Evolutionary conservation across 2,797 vertebrate species (phyloP).

Genomic region (Argya squamiceps): DNA sequence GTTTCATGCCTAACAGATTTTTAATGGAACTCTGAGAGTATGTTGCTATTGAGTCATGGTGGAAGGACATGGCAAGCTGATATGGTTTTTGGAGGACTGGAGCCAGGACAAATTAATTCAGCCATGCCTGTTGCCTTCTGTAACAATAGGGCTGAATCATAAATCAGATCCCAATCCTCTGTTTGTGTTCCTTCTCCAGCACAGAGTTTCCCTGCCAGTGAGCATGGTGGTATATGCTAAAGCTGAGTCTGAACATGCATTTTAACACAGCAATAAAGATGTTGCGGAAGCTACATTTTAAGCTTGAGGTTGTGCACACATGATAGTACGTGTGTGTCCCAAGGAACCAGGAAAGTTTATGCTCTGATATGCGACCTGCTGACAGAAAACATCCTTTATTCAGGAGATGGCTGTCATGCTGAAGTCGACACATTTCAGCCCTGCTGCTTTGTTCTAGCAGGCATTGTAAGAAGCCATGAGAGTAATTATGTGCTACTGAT

Average conservation of each 20-base stretch:
- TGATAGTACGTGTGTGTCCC: not conserved
- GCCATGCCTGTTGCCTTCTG: not conserved
- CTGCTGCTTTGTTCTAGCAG: not conserved
- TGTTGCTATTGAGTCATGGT: not conserved
- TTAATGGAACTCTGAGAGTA: not conserved
- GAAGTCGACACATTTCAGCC: not conserved
- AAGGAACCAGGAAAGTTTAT: not conserved
- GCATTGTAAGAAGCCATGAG: not conserved
- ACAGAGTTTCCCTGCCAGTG: not conserved
- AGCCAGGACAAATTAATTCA: not conserved
- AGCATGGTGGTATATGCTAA: not conserved
- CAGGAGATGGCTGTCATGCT: not conserved
- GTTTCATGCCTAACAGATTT: not conserved
- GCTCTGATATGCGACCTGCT: not conserved
- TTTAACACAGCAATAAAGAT: not conserved
- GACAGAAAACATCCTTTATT: not conserved
- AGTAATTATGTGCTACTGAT: conserved; percentile 27
- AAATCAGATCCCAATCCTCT: not conserved
- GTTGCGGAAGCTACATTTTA: not conserved
- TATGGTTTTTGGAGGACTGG: not conserved
- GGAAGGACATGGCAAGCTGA: not conserved
- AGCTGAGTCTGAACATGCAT: not conserved
- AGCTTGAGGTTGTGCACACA: not conserved
- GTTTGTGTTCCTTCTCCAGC: not conserved
- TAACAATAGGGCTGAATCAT: not conserved